A percentile compares a stretch with the other conserved stretches of the same genome.
Evolutionary conservation across 2,797 vertebrate genomes (phyloP).

Genomic region (Labeo calbasu): DNA sequence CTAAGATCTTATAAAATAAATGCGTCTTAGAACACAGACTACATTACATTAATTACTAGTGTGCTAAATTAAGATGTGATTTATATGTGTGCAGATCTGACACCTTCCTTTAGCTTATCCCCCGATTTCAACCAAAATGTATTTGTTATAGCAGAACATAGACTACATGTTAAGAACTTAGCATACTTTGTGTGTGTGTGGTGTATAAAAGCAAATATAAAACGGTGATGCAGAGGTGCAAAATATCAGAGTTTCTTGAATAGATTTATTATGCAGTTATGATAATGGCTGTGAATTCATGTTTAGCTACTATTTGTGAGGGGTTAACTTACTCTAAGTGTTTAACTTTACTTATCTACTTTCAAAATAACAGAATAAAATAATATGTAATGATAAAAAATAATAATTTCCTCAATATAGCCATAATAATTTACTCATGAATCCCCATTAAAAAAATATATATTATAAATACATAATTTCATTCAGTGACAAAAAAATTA

Average conservation of each 20-base stretch:
- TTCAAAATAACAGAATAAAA: neutral
- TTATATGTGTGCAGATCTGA: neutral
- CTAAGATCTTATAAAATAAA: neutral
- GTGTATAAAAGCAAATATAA: neutral
- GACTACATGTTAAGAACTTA: neutral
- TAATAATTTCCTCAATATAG: neutral
- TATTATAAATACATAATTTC: neutral
- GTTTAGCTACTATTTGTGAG: neutral
- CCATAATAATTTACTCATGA: neutral
- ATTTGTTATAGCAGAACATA: neutral
- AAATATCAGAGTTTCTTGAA: neutral
- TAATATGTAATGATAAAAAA: neutral
- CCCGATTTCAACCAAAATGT: neutral
- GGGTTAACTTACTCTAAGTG: neutral
- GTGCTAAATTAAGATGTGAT: slow-evolving; percentile 1
- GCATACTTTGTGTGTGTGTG: neutral
- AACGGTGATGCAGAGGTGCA: neutral
- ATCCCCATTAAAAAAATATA: too few species aligned
- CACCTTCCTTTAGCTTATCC: neutral
- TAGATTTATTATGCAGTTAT: neutral
- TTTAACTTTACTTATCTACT: neutral
- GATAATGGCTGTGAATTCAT: neutral
- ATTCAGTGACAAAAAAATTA: neutral
- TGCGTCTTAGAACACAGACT: neutral
- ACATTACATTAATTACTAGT: neutral